These are phyloP conservation scores for Lethenteron reissneri DNA, from an alignment of 2,113 vertebrate genomes.

Conservation along the genomic window DNA sequence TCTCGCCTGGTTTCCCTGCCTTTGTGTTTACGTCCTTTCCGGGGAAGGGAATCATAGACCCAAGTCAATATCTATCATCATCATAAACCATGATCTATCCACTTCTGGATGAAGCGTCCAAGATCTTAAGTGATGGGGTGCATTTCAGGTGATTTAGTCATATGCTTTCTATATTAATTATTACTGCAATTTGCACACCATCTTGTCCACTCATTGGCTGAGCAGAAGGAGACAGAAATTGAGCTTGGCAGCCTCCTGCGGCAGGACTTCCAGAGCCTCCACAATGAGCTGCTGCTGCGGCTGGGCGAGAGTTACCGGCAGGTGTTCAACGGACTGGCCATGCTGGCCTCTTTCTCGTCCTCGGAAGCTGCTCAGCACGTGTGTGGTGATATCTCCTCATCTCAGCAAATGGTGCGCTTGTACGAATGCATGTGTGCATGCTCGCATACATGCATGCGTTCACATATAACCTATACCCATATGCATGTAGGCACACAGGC, in stretches of 20 bases:
- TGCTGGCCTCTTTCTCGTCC: slow-evolving; percentile 74
- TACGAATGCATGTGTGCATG: not conserved
- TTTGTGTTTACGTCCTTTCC: too few species aligned
- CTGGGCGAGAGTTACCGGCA: slow-evolving; percentile 88
- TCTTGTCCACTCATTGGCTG: not conserved
- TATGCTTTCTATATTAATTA: too few species aligned
- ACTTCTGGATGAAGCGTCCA: too few species aligned
- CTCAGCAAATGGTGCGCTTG: not conserved
- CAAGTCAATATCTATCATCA: too few species aligned
- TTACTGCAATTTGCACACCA: not conserved
- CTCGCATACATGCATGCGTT: not conserved
- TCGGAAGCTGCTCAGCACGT: slow-evolving; percentile 41
- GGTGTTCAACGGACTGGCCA: slow-evolving; percentile 87
- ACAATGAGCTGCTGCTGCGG: slow-evolving; percentile 72
- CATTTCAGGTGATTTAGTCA: too few species aligned
- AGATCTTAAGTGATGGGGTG: too few species aligned
- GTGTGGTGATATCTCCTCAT: slow-evolving; percentile 2
- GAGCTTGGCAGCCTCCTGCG: slow-evolving; percentile 76
- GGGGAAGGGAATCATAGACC: too few species aligned
- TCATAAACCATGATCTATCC: too few species aligned
- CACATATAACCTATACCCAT: too few species aligned
- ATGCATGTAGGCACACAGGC: not conserved
- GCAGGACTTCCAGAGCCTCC: slow-evolving; percentile 86
- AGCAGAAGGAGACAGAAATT: slow-evolving; percentile 81
- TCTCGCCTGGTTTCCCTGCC: too few species aligned